A percentile compares a stretch with the other conserved stretches of the same genome.
Evolutionary conservation across 2,113 vertebrate species (phyloP).

Genomic region (Pungitius pungitius): DNA sequence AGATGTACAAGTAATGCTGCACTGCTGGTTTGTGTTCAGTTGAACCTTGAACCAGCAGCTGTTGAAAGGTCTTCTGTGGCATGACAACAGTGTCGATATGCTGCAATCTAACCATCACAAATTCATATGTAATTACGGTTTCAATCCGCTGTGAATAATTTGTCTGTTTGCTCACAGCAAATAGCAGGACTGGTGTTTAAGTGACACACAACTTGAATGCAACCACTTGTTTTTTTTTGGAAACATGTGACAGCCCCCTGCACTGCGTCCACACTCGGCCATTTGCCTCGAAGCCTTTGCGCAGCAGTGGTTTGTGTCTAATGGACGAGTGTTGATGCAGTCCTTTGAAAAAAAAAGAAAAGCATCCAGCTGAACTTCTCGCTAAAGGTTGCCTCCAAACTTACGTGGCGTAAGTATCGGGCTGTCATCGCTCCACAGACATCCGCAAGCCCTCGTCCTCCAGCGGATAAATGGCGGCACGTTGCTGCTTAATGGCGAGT

Average conservation of each 20-base stretch:
- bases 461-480: constrained; percentile 50
- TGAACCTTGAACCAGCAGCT: constrained; percentile 43
- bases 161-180: constrained; percentile 30
- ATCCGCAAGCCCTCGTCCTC: constrained; percentile 5
- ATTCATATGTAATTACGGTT: constrained; percentile 14
- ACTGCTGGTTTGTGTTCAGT: constrained; percentile 26
- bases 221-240: constrained; percentile 14
- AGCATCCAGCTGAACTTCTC: constrained; percentile 39
- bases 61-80: constrained; percentile 2
- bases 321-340: constrained; percentile 59
- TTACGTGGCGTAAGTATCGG: constrained; percentile 31
- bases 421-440: constrained; percentile 59
- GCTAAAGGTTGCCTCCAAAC: constrained; percentile 59
- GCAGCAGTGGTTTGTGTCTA: constrained; percentile 59
- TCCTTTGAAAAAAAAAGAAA: constrained; percentile 48
- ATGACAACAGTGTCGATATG: background rate
- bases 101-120: constrained; percentile 10
- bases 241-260: constrained; percentile 54
- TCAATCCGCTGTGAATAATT: background rate
- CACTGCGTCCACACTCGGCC: constrained; percentile 47
- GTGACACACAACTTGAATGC: constrained; percentile 54
- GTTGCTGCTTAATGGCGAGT: constrained; percentile 57
- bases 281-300: constrained; percentile 46
- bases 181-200: constrained; percentile 31
- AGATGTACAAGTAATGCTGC: constrained; percentile 9